Base-by-base conservation (phyloP, 2,888 invertebrate genomes). In the Punctoribates punctum region DNA sequence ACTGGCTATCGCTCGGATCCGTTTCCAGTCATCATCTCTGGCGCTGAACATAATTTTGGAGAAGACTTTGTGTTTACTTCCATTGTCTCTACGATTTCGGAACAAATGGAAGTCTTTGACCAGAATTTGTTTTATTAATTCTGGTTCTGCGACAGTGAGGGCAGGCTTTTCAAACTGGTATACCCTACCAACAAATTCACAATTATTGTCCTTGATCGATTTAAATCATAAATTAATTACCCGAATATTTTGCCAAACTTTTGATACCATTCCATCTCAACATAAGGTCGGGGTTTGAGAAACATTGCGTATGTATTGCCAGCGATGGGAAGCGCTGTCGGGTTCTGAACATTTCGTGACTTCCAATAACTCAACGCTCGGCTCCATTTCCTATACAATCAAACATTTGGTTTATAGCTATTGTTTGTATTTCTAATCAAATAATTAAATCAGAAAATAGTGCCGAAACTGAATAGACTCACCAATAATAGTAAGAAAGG, bases 1-100 rank as follows among this genome's bases (percentile, higher is more conserved):
- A n/a, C n/a, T 38, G 9, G 38, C n/a, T 62, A 74, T 57, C 0
- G 74, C n/a, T 62, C 74, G 27, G 20, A 74, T 20, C 4, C 62
- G 29, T 23, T 62, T 62, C 74, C 74, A 74, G 1, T 27, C 25
- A 9, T 74, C 57, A 38, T 38, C 74, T 17, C 34, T n/a, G 3
- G 54, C 11, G 25, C 0, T 11, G 23, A 74, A 74, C 38, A 74
- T 29, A 20, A 20, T 17, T 15, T 73, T 38, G 3, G 11, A 27
- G 11, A 38, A n/a, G 11, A 62, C 11, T 27, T 25, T 17, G 34
- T 62, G 29, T 65, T 20, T 1, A 46, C 4, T 60, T 60, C 11
- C 6, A 13, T 15, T 13, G 13, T 17, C 15, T 60, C 15, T 23
- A 27, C 60, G 60, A 15, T 60, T 27, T 13, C 25, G 25, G 27